Evolutionary conservation across 2,113 vertebrate genomes (phyloP).

Genomic region (Syngnathus floridae): DNA sequence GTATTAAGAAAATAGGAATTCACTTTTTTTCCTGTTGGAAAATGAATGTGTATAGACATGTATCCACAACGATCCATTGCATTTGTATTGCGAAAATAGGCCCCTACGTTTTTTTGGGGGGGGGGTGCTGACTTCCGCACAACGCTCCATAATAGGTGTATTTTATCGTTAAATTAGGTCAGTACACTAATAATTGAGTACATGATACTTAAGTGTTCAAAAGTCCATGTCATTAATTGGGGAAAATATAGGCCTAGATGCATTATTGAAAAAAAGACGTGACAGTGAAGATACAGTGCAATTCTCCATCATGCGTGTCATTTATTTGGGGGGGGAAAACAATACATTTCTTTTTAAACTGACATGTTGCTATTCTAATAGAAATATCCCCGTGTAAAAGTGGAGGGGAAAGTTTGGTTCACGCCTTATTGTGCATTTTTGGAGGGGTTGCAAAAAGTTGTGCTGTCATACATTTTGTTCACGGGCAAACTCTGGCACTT

Average conservation of each 20-base stretch:
- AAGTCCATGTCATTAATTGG: background rate
- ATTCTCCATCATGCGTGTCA: background rate
- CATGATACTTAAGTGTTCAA: background rate
- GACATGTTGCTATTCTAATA: background rate
- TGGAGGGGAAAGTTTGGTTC: slow-evolving; percentile 28
- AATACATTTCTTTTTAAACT: background rate
- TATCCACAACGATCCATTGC: background rate
- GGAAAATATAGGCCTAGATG: background rate
- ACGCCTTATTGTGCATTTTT: background rate
- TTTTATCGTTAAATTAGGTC: background rate
- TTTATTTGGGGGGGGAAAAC: background rate
- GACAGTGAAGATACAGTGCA: background rate
- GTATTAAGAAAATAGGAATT: background rate
- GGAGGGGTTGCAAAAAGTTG: slow-evolving; percentile 23
- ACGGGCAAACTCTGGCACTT: slow-evolving; percentile 77
- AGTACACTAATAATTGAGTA: background rate
- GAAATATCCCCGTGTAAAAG: background rate
- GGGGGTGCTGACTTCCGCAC: background rate
- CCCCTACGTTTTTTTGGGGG: too few relatives aligned
- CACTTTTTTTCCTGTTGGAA: background rate
- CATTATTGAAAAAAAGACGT: background rate
- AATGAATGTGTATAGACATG: background rate
- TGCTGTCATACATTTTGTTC: slow-evolving; percentile 56
- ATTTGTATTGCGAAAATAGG: background rate
- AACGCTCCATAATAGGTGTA: background rate